Percentiles rank a stretch among this genome's conserved stretches.
These are phyloP conservation scores for Macropodus opercularis DNA, from an alignment of 2,797 vertebrate species.

Conservation along the genomic window DNA sequence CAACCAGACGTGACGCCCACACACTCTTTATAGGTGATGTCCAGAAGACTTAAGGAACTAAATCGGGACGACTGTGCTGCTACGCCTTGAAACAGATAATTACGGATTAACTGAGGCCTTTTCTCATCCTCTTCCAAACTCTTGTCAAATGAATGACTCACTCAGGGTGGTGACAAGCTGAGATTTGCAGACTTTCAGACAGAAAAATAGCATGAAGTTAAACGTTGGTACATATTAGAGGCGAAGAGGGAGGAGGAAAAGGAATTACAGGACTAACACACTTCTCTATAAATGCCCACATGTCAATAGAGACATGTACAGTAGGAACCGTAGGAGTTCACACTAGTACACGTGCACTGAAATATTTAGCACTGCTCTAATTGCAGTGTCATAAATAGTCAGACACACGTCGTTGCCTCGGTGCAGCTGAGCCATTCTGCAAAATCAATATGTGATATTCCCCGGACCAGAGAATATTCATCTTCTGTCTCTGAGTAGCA, in stretches of 20 bases:
- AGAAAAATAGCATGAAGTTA: conserved; percentile 34
- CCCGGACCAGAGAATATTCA: conserved; percentile 28
- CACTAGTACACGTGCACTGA: conserved; percentile 21
- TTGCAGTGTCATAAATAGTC: conserved; percentile 56
- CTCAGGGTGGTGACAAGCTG: conserved; percentile 42
- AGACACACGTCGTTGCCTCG: conserved; percentile 55
- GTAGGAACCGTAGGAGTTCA: conserved; percentile 4
- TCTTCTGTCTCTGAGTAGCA: background rate
- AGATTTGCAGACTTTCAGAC: conserved; percentile 43
- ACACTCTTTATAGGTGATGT: conserved; percentile 41
- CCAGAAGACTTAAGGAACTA: conserved; percentile 41
- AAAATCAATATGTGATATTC: conserved; percentile 68
- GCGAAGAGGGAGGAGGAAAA: conserved; percentile 1
- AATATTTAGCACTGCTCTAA: conserved; percentile 55
- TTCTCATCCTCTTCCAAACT: conserved; percentile 58
- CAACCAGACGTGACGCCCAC: conserved; percentile 13
- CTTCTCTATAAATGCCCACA: conserved; percentile 15
- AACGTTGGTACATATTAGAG: conserved; percentile 19
- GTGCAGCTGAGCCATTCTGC: conserved; percentile 27
- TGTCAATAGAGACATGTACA: background rate
- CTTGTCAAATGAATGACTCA: conserved; percentile 57
- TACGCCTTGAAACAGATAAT: conserved; percentile 58
- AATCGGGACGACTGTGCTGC: conserved; percentile 46
- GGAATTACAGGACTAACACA: conserved; percentile 8
- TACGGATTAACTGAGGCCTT: conserved; percentile 41